Base-by-base conservation (phyloP, 2,888 invertebrate genomes). In the Alloplasta piceator region DNA sequence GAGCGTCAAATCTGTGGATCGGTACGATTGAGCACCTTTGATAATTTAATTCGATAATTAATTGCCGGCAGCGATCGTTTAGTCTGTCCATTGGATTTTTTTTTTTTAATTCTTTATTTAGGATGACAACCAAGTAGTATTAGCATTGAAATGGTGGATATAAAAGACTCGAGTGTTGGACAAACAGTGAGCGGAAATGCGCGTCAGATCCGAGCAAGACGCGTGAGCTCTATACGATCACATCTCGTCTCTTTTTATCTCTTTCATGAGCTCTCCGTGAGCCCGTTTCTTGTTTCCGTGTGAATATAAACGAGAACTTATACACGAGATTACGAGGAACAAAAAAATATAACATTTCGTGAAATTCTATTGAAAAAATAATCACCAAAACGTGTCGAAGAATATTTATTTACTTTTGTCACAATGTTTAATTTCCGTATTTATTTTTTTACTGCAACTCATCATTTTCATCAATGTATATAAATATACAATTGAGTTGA, bases 1-100 rank as follows among this genome's bases (percentile, higher is more conserved):
- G 64, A 80, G 83, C 84, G 82, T 84, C 82, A 61, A 79, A 84
- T n/a, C 26, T 48, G 12, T n/a, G 26, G 58, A 66, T 68, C 50
- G 67, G 26, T 43, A 41, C 61, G 38, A 78, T 50, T 55, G 71
- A 48, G 66, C 58, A 55, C 71, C 78, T 78, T 64, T 63, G 80
- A 80, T 80, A 56, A 76, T 80, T 68, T 12, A 77, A 80, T 77
- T 76, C 68, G 72, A 52, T 77, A 72, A 77, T 80, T 80, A 77
- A 80, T 80, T 73, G 68, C 77, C 72, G 72, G 68, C 73, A 77
- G 72, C 50, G 58, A 76, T 43, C 67, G 58, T 39, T 70, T 77
- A 52, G 60, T 14, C 14, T 12, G 7, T 10, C 9, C 10, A 52
- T 38, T 43, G 6, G 48, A 4, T 55, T 6, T 50, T 66, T 70